These are phyloP conservation scores for Gymnocephalus cernua DNA, from an alignment of 2,113 vertebrate species.

Conservation along the genomic window DNA sequence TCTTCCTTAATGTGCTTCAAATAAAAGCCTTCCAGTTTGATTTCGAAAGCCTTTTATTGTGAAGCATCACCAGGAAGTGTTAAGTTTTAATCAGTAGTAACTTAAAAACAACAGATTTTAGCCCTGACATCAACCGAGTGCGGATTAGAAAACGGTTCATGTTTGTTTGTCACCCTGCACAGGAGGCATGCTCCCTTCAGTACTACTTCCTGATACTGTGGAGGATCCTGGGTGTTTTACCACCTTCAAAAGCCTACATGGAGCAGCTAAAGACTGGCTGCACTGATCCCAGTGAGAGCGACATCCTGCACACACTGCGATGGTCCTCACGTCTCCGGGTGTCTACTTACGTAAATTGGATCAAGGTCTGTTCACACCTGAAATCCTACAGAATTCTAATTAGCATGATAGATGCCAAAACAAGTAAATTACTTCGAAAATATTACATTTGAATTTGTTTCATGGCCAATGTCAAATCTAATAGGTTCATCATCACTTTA, in stretches of 20 bases:
- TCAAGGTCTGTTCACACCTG: conserved; percentile 86
- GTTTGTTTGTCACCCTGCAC: conserved; percentile 3
- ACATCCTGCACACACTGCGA: conserved; percentile 94
- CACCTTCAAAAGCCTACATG: conserved; percentile 93
- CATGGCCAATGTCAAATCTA: not conserved
- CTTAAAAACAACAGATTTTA: not conserved
- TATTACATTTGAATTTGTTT: not conserved
- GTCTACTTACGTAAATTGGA: conserved; percentile 91
- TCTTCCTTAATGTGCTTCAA: not conserved
- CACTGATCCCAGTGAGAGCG: conserved; percentile 92
- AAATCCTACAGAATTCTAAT: not conserved
- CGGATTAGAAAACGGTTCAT: not conserved
- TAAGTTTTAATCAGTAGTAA: not conserved
- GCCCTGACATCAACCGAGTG: not conserved
- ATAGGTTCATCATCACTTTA: not conserved
- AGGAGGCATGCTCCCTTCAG: conserved; percentile 98
- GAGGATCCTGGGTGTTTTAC: conserved; percentile 94
- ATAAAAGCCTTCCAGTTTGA: not conserved
- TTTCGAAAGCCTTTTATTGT: not conserved
- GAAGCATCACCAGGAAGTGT: not conserved
- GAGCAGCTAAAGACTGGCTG: conserved; percentile 91
- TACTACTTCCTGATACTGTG: conserved; percentile 97
- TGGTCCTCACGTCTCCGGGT: conserved; percentile 96
- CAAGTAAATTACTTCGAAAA: not conserved
- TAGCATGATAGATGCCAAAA: not conserved